These are phyloP conservation scores for Eumeta japonica DNA, from an alignment of 1,140 invertebrate species.

Conservation along the genomic window DNA sequence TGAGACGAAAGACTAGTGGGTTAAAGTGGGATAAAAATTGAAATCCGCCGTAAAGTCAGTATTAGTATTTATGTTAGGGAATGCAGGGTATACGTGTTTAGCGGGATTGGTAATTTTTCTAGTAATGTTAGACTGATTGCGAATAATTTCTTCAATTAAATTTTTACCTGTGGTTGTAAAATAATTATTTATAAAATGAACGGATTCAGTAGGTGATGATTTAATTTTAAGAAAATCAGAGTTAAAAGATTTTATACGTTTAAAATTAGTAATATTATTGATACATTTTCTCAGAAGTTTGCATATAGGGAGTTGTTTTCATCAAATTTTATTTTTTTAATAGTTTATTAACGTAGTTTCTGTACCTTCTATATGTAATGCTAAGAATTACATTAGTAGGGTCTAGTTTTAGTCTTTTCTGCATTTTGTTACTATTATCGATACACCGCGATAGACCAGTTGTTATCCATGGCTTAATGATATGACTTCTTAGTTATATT, in stretches of 20 bases:
- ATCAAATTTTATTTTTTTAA: neutral
- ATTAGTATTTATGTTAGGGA: too few relatives aligned
- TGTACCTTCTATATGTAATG: neutral
- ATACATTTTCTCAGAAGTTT: conserved; percentile 5
- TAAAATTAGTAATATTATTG: conserved; percentile 8
- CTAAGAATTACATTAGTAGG: neutral
- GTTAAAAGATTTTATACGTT: conserved; percentile 2
- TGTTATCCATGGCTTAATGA: conserved; percentile 1
- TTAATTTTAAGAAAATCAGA: neutral
- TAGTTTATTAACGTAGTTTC: neutral
- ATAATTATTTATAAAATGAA: conserved; percentile 2
- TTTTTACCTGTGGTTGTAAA: conserved; percentile 2
- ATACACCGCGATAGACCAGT: neutral
- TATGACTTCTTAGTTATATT: too few relatives aligned
- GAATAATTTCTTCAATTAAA: neutral
- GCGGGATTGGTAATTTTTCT: too few relatives aligned
- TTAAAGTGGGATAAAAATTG: too few relatives aligned
- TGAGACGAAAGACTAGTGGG: too few relatives aligned
- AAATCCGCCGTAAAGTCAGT: too few relatives aligned
- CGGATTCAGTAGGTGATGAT: too few relatives aligned
- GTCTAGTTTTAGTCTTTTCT: neutral
- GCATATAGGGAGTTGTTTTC: too few relatives aligned
- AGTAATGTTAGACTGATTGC: too few relatives aligned
- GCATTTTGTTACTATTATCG: neutral
- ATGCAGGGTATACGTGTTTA: too few relatives aligned